phyloP scores from a whole-genome alignment of 2,113 vertebrate genomes.

The Anthoscopus minutus region DNA sequence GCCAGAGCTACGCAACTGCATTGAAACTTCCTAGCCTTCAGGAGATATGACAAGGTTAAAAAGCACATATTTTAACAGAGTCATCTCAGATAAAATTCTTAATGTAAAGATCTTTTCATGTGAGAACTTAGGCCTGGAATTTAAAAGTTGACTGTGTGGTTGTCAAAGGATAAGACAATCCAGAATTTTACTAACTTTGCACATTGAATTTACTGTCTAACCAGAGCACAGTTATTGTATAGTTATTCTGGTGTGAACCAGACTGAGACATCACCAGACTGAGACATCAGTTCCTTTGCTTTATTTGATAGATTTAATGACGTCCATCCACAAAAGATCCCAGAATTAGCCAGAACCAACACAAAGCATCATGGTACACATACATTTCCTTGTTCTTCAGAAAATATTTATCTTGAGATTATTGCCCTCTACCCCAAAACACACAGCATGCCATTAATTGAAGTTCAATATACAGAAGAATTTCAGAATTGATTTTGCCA shows the following conservation, averaged over 20 bases:
- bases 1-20: not conserved
- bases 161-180: not conserved
- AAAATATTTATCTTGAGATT: not conserved
- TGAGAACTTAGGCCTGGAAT: not conserved
- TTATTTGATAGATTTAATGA: not conserved
- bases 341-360: not conserved
- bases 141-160: not conserved
- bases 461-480: not conserved
- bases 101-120: not conserved
- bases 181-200: not conserved
- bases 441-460: not conserved
- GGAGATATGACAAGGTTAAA: not conserved
- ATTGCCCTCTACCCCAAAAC: not conserved
- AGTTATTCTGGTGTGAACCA: not conserved
- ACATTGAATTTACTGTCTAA: not conserved
- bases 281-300: not conserved
- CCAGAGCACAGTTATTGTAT: not conserved
- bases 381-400: not conserved
- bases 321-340: not conserved
- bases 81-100: not conserved
- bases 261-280: not conserved
- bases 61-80: not conserved
- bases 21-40: not conserved
- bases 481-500: not conserved
- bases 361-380: not conserved